A percentile compares a stretch with the other conserved stretches of the same genome.
phyloP scores from a whole-genome alignment of 2,797 vertebrate genomes.

The Cynodonichthys magdalenae region DNA sequence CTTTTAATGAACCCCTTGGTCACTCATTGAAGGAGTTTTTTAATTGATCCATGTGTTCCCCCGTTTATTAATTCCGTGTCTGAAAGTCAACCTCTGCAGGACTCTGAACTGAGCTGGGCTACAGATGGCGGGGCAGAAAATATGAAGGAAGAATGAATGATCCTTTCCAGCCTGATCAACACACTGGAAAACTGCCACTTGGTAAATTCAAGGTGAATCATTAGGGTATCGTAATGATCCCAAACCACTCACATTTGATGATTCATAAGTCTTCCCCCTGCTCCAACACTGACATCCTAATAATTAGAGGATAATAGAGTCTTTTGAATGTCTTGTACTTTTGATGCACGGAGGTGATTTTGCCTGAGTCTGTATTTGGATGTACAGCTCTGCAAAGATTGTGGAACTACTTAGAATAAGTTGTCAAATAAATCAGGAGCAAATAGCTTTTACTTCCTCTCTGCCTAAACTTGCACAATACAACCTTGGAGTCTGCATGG shows the following conservation, averaged over 20 bases:
- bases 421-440: constrained; percentile 6
- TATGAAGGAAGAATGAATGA: constrained; percentile 39
- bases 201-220: constrained; percentile 42
- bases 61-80: constrained; percentile 35
- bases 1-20: constrained; percentile 30
- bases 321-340: constrained; percentile 38
- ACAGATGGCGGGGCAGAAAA: constrained; percentile 18
- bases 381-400: background rate
- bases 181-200: constrained; percentile 1
- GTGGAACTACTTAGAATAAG: constrained; percentile 18
- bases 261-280: constrained; percentile 12
- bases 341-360: constrained; percentile 16
- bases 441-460: background rate
- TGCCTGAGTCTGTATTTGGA: background rate
- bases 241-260: constrained; percentile 22
- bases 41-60: constrained; percentile 15
- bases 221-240: constrained; percentile 33
- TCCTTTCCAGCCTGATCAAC: constrained; percentile 20
- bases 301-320: constrained; percentile 45
- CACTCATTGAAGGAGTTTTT: constrained; percentile 12
- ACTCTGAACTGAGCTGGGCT: constrained; percentile 27
- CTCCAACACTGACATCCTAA: constrained; percentile 17
- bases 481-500: background rate
- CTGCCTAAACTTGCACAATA: background rate
- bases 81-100: constrained; percentile 44